Base-by-base conservation (phyloP, 2,113 vertebrate genomes). In the Bothrops jararaca region DNA sequence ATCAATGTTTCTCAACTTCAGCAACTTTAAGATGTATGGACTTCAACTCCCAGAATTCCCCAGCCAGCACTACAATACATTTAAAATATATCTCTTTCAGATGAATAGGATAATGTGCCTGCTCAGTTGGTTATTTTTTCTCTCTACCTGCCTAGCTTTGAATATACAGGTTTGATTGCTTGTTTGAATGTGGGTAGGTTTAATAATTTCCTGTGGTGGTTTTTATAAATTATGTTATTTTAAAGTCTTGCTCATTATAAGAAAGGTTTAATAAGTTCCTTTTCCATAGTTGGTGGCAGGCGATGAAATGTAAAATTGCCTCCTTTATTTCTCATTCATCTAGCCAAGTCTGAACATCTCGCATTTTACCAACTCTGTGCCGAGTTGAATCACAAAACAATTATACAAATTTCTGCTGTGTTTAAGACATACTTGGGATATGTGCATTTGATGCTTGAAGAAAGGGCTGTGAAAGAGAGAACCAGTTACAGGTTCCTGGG, bases 291-390 rank as follows among this genome's bases (percentile, higher is more conserved):
- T 42, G 89, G 52, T 4, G 50, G 8, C 7, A 88, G 23, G 92
- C 90, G 45, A 91, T 88, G 90, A 69, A 85, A 91, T 95, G 95
- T 94, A 93, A 89, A 93, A 93, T 92, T 74, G 69, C 80, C 48
- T 86, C 26, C 56, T 74, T 91, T 89, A n/a, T 92, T 89, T 93
- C 56, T 92, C 91, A 86, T 93, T 93, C 69, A 56, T 89, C 60
- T 26, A 24, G 88, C 48, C 18, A 57, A 89, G 48, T n/a, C 80
- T 69, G 90, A 91, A 92, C 26, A 91, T 53, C 45, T 89, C 86
- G 39, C 29, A 57, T 56, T 93, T 89, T 88, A 69, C 50, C 34
- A 89, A 45, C 69, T 89, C 57, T 80, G 7, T 60, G 42, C 54
- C 86, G 80, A 54, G 45, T 60, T 90, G 86, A 90, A 58, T 93